Conservation (phyloP, 2,888 invertebrate genomes). For the Chloromyia formosa region DNA sequence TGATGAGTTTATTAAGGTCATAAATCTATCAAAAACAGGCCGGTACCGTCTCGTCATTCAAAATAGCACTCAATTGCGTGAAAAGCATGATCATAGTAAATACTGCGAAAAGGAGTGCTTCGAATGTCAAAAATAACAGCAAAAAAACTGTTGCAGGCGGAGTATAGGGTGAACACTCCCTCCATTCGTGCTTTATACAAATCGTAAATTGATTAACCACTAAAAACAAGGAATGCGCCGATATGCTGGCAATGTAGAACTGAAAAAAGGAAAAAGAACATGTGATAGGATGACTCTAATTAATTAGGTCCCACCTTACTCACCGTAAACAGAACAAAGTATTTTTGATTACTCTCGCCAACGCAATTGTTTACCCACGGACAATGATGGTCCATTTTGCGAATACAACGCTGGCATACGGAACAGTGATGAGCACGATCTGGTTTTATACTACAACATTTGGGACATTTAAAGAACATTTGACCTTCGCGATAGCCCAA, state of each 20-base stretch:
- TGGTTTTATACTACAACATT: conserved; percentile 96
- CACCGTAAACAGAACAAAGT: conserved; percentile 97
- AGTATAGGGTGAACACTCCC: conserved; percentile 90
- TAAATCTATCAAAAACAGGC: background rate
- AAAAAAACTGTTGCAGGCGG: conserved; percentile 96
- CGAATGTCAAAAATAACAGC: conserved; percentile 89
- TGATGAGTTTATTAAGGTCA: background rate
- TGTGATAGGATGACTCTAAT: no score
- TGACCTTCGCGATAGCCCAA: conserved; percentile 92
- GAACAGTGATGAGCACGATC: conserved; percentile 96
- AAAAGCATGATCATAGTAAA: conserved; percentile 98
- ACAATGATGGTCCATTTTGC: conserved; percentile 74
- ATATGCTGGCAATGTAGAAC: conserved; percentile 98
- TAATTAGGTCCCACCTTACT: conserved; percentile 52
- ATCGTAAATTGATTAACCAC: conserved; percentile 92
- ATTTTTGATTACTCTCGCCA: conserved; percentile 99
- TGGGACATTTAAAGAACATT: conserved; percentile 94
- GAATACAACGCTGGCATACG: conserved; percentile 84
- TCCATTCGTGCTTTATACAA: conserved; percentile 94
- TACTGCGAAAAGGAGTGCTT: conserved; percentile 94
- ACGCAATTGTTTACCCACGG: conserved; percentile 99
- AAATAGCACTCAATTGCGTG: conserved; percentile 95
- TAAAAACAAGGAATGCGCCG: conserved; percentile 90
- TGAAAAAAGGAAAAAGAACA: conserved; percentile 63
- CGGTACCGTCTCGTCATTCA: conserved; percentile 96